Percentiles rank a stretch among this genome's conserved stretches.
These are phyloP conservation scores for Geopemphigus sp. DNA, from an alignment of 1,140 invertebrate species.

Conservation along the genomic window DNA sequence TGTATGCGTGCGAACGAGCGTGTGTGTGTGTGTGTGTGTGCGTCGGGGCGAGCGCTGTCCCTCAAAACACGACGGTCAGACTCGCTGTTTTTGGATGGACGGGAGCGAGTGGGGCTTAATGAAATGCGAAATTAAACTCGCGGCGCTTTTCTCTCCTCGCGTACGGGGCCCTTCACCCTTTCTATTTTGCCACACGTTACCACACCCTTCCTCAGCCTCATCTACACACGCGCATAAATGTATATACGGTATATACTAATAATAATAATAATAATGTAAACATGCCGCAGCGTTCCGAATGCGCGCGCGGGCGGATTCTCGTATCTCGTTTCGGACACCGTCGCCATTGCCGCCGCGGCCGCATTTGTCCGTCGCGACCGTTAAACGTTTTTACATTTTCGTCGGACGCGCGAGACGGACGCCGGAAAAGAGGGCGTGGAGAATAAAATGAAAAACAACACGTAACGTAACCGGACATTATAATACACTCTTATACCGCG, in stretches of 20 bases:
- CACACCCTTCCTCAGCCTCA: not conserved
- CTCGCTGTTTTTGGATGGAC: no score
- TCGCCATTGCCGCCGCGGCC: not conserved
- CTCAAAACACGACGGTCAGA: slow-evolving; percentile 42
- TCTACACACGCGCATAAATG: not conserved
- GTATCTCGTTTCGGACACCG: not conserved
- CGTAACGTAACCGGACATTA: not conserved
- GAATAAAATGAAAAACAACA: not conserved
- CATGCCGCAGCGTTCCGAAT: not conserved
- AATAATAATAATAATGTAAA: slow-evolving; percentile 48
- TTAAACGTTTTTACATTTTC: slow-evolving; percentile 40
- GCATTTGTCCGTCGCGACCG: slow-evolving; percentile 17
- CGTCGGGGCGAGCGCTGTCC: not conserved
- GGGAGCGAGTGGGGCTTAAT: slow-evolving; percentile 19
- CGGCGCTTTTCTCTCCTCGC: not conserved
- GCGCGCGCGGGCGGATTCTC: not conserved
- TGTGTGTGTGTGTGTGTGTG: slow-evolving; percentile 18
- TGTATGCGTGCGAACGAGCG: not conserved
- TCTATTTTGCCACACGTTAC: no score
- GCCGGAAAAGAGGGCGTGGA: not conserved
- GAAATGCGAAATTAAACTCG: slow-evolving; percentile 50
- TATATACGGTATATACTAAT: slow-evolving; percentile 33
- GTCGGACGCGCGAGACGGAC: not conserved
- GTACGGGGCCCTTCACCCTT: not conserved
- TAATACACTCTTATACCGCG: not conserved